These are phyloP conservation scores for Adelognathus sp. DNA, from an alignment of 2,888 invertebrate genomes.

Conservation along the genomic window DNA sequence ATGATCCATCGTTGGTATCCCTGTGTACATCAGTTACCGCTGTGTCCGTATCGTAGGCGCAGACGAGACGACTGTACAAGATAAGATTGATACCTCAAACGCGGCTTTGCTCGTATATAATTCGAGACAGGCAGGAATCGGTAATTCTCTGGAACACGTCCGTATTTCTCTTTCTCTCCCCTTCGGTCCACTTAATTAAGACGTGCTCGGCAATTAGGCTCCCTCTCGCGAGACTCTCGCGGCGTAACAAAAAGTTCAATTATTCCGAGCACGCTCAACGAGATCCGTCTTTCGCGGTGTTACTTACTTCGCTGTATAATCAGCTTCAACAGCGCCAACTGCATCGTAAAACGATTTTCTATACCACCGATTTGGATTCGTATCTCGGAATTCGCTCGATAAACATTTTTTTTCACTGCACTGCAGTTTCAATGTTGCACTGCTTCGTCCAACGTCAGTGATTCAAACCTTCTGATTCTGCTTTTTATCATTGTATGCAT, in stretches of 20 bases:
- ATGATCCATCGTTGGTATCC: slow-evolving; percentile 7
- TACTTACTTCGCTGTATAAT: slow-evolving; percentile 18
- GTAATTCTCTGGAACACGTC: slow-evolving; percentile 29
- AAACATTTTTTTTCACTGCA: background rate
- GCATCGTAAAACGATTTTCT: slow-evolving; percentile 30
- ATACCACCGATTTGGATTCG: slow-evolving; percentile 18
- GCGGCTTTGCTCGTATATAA: slow-evolving; percentile 38
- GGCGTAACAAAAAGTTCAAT: slow-evolving; percentile 65
- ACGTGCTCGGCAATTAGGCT: slow-evolving; percentile 68
- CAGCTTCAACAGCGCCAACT: background rate
- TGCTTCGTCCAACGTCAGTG: too few species aligned
- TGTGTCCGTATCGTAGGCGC: background rate
- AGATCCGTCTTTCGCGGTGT: slow-evolving; percentile 53
- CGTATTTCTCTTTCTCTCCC: slow-evolving; percentile 16
- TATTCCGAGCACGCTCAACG: slow-evolving; percentile 68
- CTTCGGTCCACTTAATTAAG: slow-evolving; percentile 67
- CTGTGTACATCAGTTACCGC: background rate
- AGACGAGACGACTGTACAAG: background rate
- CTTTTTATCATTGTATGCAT: background rate
- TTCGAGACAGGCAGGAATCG: slow-evolving; percentile 47
- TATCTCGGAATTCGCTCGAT: background rate
- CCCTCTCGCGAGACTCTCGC: slow-evolving; percentile 47
- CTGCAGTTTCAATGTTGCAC: background rate
- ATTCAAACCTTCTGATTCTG: background rate
- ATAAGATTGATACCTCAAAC: background rate